Evolutionary conservation across 2,888 invertebrate genomes (phyloP), one percentile per base, ranked within the genome.

Genomic region (Formica aserva): DNA sequence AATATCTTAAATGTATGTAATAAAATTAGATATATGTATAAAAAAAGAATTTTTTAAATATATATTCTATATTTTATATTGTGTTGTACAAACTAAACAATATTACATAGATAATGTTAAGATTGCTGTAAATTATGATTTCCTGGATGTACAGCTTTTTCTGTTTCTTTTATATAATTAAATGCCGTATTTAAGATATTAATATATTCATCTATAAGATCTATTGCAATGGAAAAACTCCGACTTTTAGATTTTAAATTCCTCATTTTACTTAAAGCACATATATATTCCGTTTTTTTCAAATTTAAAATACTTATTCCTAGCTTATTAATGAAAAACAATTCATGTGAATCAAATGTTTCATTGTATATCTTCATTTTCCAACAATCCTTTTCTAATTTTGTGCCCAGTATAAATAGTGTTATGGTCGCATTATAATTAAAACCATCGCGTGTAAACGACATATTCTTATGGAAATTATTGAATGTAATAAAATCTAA

Each of bases 401-500:
- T 86, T 26, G 91, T 89, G 67, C 83, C 91, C n/a, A 87, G 74
- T 77, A 94, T 83, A 69, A 92, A 93, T 60, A 94, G 87, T 45
- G 90, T 87, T 78, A 90, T 91, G 82, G 89, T 95, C 62, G 97
- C 96, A 95, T 97, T 97, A 92, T 97, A 97, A 91, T 97, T 97
- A 75, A 96, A 93, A 32, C 97, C 97, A 89, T 95, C 95, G 8
- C 93, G 92, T 90, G 96, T 96, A 72, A 97, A 96, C 92, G 96
- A 97, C 94, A 97, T 95, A 92, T 96, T 96, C 91, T 96, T 95
- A 91, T 95, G 93, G 48, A 97, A 95, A 87, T 95, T 95, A 93
- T 97, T 97, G 78, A 95, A 96, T 84, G 95, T 95, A 76, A 97
- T 96, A 94, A 97, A 97, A 86, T 96, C 95, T 83, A 96, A 96